Evolutionary conservation across 2,113 vertebrate genomes (phyloP), one percentile per base, ranked within the genome.

Genomic region (Paralichthys olivaceus): DNA sequence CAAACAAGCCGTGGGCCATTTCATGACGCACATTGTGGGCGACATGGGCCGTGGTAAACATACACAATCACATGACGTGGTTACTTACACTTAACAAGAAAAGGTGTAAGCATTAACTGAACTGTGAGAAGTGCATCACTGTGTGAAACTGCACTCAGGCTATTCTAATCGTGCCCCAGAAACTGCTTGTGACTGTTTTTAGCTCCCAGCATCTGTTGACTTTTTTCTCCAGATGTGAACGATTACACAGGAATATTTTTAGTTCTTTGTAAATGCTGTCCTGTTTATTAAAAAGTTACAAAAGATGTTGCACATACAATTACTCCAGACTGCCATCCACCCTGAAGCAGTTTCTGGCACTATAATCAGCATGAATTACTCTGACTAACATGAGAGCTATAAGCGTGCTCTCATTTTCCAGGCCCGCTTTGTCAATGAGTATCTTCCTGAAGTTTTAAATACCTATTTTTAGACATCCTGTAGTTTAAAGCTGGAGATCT

Each of bases 151-250:
- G 28, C 59, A 72, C 67, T 71, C 28, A 54, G 17, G 23, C 58
- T 85, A 63, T 84, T 87, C 63, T 77, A 74, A 84, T 81, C 65
- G 26, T 77, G 79, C 59, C 88, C 84, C 70, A 90, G 85, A 89
- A 90, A 90, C 55, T 15, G 62, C 43, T 72, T 29, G 64, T 62
- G 78, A 67, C 81, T 79, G 62, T 61, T 79, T 87, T 84, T 78
- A 75, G 79, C 76, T 84, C 55, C 32, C 32, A 57, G 75, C 72
- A 76, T 71, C 72, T 74, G 69, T 75, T 83, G 66, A 22, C 69
- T 77, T 72, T 65, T 67, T 72, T 7, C n/a, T 22, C 40, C 23
- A 23, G 25, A 81, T 76, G 58, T 80, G 23, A 83, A 45, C 62
- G 47, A 73, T 66, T 79, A 69, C 80, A 15, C 23, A 59, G 40